Conservation (phyloP, 2,113 vertebrate species). For the Heterotis niloticus region DNA sequence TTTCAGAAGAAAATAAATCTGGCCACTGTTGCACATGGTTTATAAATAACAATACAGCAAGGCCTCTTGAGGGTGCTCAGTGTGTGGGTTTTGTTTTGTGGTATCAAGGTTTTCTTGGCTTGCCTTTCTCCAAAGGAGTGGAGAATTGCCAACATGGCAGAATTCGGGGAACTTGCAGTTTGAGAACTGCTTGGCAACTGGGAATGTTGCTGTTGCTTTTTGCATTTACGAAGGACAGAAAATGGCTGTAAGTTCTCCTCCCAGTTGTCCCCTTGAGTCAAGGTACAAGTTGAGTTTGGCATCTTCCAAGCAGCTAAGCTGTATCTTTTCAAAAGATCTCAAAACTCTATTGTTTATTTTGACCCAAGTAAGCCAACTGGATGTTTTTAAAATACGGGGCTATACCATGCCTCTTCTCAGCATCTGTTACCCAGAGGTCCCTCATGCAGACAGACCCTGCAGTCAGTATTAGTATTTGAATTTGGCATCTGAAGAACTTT, state of each 20-base stretch:
- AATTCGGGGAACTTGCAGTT: not conserved
- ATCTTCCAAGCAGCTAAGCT: not conserved
- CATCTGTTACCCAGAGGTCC: too few relatives aligned
- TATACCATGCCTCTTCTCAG: too few relatives aligned
- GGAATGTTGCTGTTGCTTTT: too few relatives aligned
- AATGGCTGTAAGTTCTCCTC: not conserved
- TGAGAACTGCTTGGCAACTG: conserved; percentile 1
- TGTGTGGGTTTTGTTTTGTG: conserved; percentile 30
- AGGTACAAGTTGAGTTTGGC: not conserved
- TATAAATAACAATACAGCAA: conserved; percentile 44
- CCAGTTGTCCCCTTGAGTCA: too few relatives aligned
- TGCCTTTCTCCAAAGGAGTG: not conserved
- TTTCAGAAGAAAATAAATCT: conserved; percentile 46
- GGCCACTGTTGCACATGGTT: conserved; percentile 38
- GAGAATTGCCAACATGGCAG: not conserved
- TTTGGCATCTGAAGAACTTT: too few relatives aligned
- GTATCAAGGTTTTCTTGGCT: conserved; percentile 41
- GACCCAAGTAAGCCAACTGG: too few relatives aligned
- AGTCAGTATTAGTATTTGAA: too few relatives aligned
- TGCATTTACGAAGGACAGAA: not conserved
- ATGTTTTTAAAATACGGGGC: too few relatives aligned
- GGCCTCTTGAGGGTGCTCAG: conserved; percentile 26
- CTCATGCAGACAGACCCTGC: too few relatives aligned
- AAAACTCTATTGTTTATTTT: too few relatives aligned
- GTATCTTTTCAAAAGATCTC: too few relatives aligned